Evolutionary conservation across 2,888 invertebrate genomes (phyloP), one percentile per base, ranked within the genome.

Genomic region (Drosophila dives): DNA sequence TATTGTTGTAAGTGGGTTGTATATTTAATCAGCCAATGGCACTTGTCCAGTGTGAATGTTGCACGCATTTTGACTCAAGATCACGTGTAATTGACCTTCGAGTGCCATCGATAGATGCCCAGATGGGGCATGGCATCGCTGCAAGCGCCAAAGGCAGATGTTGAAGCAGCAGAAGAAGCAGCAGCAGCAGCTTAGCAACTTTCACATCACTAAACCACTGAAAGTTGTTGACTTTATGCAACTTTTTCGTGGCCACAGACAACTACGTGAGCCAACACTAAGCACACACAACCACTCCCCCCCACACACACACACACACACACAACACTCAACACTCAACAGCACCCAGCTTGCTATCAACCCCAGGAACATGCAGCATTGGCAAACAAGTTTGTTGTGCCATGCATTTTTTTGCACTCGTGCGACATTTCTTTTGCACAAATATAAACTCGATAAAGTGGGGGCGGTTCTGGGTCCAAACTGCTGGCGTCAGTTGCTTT

Each of bases 161-260:
- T 29, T 29, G 29, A 29, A 61, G 26, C 38, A 55, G 29, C 5
- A 36, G 29, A 42, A 23, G 54, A 50, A 45, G 48, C 26, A 59
- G 56, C 66, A 66, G 72, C 69, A 68, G 64, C 68, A 77, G 83
- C 86, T 86, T 83, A 88, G 81, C 81, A 86, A 80, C 88, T 83
- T 86, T 86, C 83, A 81, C 83, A 83, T 81, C 86, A 80, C 77
- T 88, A 85, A 86, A 86, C 88, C 85, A 88, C 85, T 83, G 88
- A 86, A 86, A 86, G 85, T 86, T 86, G 86, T 86, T 86, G 85
- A 86, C 88, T 86, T 88, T 86, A 86, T 88, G 88, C 85, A 88
- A 88, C 88, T 88, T 85, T 87, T 86, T 88, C 83, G 86, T 88
- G 88, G 85, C 86, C 86, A 83, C 81, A 86, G 85, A 86, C 85